These are phyloP conservation scores for Nesidiocoris tenuis DNA, from an alignment of 2,888 invertebrate genomes.

Conservation along the genomic window DNA sequence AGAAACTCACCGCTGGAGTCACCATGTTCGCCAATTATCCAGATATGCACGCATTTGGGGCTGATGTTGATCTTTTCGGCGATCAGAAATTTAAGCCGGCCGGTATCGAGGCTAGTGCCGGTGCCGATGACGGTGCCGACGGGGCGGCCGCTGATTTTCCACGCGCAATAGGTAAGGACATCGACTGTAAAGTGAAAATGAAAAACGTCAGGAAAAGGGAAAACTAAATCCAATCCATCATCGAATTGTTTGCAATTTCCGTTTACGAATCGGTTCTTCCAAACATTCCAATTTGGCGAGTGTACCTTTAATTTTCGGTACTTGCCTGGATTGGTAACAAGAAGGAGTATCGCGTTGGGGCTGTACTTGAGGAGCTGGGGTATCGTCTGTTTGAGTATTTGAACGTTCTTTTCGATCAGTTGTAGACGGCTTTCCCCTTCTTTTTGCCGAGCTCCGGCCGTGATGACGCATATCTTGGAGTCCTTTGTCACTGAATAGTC, in stretches of 20 bases:
- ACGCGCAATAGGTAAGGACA: slow-evolving; percentile 89
- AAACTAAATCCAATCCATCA: no score
- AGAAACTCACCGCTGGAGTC: slow-evolving; percentile 76
- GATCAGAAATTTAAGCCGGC: slow-evolving; percentile 83
- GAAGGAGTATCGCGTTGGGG: slow-evolving; percentile 78
- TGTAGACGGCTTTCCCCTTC: slow-evolving; percentile 86
- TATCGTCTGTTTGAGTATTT: slow-evolving; percentile 82
- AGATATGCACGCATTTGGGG: slow-evolving; percentile 83
- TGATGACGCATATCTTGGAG: slow-evolving; percentile 82
- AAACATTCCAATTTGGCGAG: no score
- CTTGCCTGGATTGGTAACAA: slow-evolving; percentile 80
- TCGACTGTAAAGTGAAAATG: slow-evolving; percentile 63
- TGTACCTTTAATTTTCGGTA: no score
- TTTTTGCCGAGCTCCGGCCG: slow-evolving; percentile 86
- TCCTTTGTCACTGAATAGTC: slow-evolving; percentile 76
- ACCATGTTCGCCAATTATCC: slow-evolving; percentile 93
- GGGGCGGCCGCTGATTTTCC: slow-evolving; percentile 89
- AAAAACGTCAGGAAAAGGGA: no score
- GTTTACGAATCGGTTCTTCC: no score
- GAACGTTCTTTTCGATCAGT: slow-evolving; percentile 86
- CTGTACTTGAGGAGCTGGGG: slow-evolving; percentile 79
- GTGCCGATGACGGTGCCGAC: slow-evolving; percentile 85
- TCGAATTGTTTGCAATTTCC: no score
- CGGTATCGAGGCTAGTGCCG: slow-evolving; percentile 90
- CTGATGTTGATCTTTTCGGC: slow-evolving; percentile 79